Conservation (phyloP, 2,797 vertebrate genomes). For the Pseudopleuronectes americanus region DNA sequence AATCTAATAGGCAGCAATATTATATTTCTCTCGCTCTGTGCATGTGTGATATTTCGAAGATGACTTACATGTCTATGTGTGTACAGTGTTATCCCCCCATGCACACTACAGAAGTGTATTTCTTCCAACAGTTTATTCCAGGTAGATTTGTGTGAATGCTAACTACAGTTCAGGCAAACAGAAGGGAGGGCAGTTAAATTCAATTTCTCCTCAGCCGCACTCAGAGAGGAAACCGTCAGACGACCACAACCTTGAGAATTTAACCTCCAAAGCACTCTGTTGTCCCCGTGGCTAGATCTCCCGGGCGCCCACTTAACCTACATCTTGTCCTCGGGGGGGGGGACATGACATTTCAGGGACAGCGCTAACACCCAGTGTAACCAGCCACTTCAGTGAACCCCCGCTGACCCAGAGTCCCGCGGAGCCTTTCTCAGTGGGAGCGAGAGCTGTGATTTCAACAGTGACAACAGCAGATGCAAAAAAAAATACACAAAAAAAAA, state of each 20-base stretch:
- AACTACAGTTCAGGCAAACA: not conserved
- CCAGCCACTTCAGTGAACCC: slow-evolving; percentile 13
- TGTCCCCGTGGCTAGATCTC: slow-evolving; percentile 33
- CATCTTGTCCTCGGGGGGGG: slow-evolving; percentile 37
- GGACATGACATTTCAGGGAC: slow-evolving; percentile 38
- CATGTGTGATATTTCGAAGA: not conserved
- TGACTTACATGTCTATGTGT: not conserved
- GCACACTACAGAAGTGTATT: not conserved
- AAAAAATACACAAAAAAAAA: not conserved
- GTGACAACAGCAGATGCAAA: slow-evolving; percentile 12
- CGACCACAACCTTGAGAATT: slow-evolving; percentile 39
- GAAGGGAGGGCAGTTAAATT: not conserved
- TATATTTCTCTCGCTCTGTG: not conserved
- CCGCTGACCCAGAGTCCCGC: slow-evolving; percentile 7
- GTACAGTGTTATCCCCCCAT: not conserved
- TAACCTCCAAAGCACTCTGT: slow-evolving; percentile 33
- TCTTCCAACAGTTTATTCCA: not conserved
- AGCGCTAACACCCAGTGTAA: slow-evolving; percentile 13
- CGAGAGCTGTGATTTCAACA: not conserved
- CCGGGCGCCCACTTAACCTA: slow-evolving; percentile 46
- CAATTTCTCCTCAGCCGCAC: not conserved
- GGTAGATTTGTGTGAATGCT: not conserved
- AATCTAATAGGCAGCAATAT: not conserved
- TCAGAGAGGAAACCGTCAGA: slow-evolving; percentile 4
- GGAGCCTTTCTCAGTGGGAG: slow-evolving; percentile 18